phyloP scores from a whole-genome alignment of 2,888 invertebrate species.

The Dorcus hopei region DNA sequence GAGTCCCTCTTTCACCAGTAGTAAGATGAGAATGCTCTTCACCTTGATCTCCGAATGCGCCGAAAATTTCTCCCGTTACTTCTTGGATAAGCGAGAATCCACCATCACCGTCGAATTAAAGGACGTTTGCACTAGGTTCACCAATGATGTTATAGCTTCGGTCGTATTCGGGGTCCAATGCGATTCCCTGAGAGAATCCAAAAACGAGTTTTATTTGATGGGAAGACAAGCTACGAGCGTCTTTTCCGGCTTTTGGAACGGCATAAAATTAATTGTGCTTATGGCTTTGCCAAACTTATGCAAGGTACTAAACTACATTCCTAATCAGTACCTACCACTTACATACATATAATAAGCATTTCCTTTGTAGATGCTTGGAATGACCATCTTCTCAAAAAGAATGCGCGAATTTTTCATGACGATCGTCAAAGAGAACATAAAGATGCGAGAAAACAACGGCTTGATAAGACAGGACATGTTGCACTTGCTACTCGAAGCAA shows the following conservation, averaged over 20 bases:
- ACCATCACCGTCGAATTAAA: conserved; percentile 44
- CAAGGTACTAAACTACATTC: conserved; percentile 1
- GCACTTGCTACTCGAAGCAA: conserved; percentile 54
- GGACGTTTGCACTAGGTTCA: conserved; percentile 50
- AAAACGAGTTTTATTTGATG: conserved; percentile 27
- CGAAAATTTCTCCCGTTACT: conserved; percentile 28
- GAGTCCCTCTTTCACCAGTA: conserved; percentile 44
- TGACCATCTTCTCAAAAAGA: background rate
- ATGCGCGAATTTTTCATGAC: conserved; percentile 4
- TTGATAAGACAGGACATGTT: conserved; percentile 58
- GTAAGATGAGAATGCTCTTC: conserved; percentile 43
- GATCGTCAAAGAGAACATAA: conserved; percentile 44
- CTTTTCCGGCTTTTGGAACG: conserved; percentile 50
- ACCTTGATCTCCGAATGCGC: conserved; percentile 32
- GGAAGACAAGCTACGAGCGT: conserved; percentile 4
- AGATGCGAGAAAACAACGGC: conserved; percentile 48
- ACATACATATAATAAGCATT: too few species aligned
- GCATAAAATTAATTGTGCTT: conserved; percentile 4
- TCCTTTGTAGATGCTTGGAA: conserved; percentile 3
- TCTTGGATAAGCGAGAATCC: conserved; percentile 25
- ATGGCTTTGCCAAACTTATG: conserved; percentile 9
- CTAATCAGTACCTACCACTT: too few species aligned
- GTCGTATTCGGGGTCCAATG: conserved; percentile 55
- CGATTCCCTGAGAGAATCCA: conserved; percentile 52
- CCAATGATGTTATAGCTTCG: conserved; percentile 56